Evolutionary conservation across 2,888 invertebrate genomes (phyloP).

Genomic region (Polymixis lichenea): DNA sequence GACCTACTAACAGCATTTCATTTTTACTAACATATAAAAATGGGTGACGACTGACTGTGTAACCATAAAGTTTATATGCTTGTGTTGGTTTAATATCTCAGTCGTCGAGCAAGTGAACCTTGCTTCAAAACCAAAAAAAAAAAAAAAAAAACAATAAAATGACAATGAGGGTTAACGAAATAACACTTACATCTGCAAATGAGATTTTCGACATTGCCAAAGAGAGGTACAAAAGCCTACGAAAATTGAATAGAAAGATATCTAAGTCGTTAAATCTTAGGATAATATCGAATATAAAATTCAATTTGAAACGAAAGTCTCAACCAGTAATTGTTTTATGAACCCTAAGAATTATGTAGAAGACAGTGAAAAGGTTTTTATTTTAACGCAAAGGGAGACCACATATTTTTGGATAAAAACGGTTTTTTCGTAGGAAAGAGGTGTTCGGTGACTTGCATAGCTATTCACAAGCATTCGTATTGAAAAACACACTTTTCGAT

Average conservation of each 20-base stretch:
- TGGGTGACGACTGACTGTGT: background rate
- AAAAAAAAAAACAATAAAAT: no score
- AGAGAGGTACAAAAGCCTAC: background rate
- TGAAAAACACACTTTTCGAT: no score
- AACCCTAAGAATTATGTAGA: background rate
- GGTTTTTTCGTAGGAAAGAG: no score
- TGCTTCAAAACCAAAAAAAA: background rate
- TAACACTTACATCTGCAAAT: background rate
- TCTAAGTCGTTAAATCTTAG: slow-evolving; percentile 9
- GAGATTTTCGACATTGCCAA: background rate
- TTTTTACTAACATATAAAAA: no score
- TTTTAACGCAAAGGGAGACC: background rate
- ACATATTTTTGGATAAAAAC: background rate
- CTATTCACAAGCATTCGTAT: no score
- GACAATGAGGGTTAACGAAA: background rate
- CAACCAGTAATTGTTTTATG: slow-evolving; percentile 29
- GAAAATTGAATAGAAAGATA: slow-evolving; percentile 13
- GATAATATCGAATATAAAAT: slow-evolving; percentile 25
- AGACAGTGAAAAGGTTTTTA: background rate
- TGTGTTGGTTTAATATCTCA: background rate
- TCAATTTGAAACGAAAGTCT: slow-evolving; percentile 29
- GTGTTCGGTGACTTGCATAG: background rate
- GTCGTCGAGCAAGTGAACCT: no score
- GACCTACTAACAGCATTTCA: no score
- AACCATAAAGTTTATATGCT: background rate